Evolutionary conservation across 2,888 invertebrate genomes (phyloP).

Genomic region (Epirrita christyi): DNA sequence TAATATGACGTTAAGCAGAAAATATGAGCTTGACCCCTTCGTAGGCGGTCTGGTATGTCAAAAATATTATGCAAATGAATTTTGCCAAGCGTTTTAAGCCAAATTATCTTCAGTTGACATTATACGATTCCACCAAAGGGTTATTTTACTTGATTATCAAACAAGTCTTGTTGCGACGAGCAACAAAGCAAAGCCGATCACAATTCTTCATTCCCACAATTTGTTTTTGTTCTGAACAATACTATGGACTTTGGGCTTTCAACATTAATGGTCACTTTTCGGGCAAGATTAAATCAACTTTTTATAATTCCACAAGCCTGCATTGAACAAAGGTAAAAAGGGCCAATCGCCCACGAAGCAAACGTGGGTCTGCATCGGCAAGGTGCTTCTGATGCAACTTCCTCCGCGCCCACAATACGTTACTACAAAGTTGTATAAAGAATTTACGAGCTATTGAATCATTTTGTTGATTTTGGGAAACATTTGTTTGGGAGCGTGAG

Average conservation of each 20-base stretch:
- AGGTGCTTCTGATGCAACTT: constrained; percentile 73
- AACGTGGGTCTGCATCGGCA: constrained; percentile 59
- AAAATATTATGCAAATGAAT: not conserved
- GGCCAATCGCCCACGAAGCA: constrained; percentile 56
- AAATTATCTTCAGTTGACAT: not conserved
- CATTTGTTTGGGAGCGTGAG: constrained; percentile 18
- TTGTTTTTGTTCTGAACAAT: not conserved
- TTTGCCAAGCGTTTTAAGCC: constrained; percentile 1
- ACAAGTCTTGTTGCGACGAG: not conserved
- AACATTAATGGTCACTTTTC: constrained; percentile 7
- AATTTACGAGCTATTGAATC: constrained; percentile 22
- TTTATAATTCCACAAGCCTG: constrained; percentile 16
- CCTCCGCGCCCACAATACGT: constrained; percentile 64
- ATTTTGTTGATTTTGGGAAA: constrained; percentile 18
- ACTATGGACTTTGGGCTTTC: not conserved
- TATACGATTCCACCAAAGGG: not conserved
- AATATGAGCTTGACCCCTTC: constrained; percentile 16
- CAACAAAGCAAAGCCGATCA: not conserved
- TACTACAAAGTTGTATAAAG: constrained; percentile 49
- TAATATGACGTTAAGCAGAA: constrained; percentile 16
- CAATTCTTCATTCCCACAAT: not conserved
- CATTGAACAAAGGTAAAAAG: constrained; percentile 45
- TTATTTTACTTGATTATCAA: not conserved
- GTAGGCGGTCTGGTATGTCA: constrained; percentile 3
- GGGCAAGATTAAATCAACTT: constrained; percentile 13